Base-by-base conservation (phyloP, 1,140 invertebrate species). In the Scaptomyza hsui region DNA sequence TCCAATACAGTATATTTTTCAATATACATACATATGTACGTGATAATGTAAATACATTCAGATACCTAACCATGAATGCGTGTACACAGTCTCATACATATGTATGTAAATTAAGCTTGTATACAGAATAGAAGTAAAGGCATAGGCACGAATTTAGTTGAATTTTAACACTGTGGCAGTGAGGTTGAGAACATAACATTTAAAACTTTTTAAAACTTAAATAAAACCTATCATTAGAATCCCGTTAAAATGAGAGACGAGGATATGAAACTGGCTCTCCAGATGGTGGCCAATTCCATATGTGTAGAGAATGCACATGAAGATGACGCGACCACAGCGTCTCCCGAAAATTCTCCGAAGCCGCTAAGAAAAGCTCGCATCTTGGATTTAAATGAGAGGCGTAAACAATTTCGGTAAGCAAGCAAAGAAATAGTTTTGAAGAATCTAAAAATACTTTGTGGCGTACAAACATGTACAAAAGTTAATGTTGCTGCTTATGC, bases 181-280 rank as follows among this genome's bases (percentile, higher is more conserved):
- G 62, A 42, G 56, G 82, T 85, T 71, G 48, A 24, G 51, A 24
- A 24, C 7, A 42, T 2, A n/a, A n/a, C n/a, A 83, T 65, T 24
- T 6, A 62, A 4, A 18, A 7, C 0, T 0, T 18, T 39, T 10
- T 7, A n/a, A 1, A 32, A 19, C 1, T 13, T 4, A 15, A 37
- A 2, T 18, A 6, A 51, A 29, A 32, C 10, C n/a, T 32, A 29
- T 6, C 13, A 16, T 19, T 39, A 29, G n/a, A 9, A 55, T 16
- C n/a, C 12, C 15, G 10, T 18, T n/a, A 67, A 57, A 53, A 94
- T 95, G 94, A 94, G 95, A 88, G 94, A 95, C 77, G 93, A 93
- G 78, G 94, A 95, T 76, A 72, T 95, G 37, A 92, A 94, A 64
- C 89, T 95, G 79, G 95, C 95, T 1, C 93, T 93, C 12, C 93